Evolutionary conservation across 2,113 vertebrate species (phyloP).

Genomic region (Gymnogyps californianus): DNA sequence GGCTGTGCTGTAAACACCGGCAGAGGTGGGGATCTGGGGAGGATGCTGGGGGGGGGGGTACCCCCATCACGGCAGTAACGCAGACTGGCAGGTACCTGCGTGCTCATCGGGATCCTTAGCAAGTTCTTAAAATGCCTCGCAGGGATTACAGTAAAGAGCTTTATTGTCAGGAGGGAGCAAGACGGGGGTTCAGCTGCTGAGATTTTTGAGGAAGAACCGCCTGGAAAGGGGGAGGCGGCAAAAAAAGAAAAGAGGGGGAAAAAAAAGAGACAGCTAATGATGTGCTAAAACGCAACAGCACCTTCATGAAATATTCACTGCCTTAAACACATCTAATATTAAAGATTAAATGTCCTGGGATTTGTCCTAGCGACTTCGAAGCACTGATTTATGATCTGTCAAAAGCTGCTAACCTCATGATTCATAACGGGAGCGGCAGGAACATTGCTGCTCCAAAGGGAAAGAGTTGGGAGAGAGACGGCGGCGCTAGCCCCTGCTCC

Average conservation of each 20-base stretch:
- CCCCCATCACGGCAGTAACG: neutral
- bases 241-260: neutral
- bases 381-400: slow-evolving; percentile 85
- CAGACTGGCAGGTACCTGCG: neutral
- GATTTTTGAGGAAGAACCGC: neutral
- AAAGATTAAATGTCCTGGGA: slow-evolving; percentile 78
- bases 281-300: slow-evolving; percentile 74
- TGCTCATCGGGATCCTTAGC: neutral
- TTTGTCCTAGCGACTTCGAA: slow-evolving; percentile 72
- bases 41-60: neutral
- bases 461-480: neutral
- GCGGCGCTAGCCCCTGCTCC: neutral
- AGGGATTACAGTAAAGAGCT: slow-evolving; percentile 45
- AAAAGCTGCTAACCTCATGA: slow-evolving; percentile 74
- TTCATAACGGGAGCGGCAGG: slow-evolving; percentile 73
- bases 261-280: slow-evolving; percentile 61
- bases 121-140: neutral
- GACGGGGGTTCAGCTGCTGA: neutral
- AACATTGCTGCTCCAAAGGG: slow-evolving; percentile 48
- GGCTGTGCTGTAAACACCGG: neutral
- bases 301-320: slow-evolving; percentile 82
- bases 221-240: neutral
- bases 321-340: slow-evolving; percentile 75
- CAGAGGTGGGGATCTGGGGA: neutral
- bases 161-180: neutral